Conservation (phyloP, 2,888 invertebrate genomes). For the Zaprionus obscuricornis region DNA sequence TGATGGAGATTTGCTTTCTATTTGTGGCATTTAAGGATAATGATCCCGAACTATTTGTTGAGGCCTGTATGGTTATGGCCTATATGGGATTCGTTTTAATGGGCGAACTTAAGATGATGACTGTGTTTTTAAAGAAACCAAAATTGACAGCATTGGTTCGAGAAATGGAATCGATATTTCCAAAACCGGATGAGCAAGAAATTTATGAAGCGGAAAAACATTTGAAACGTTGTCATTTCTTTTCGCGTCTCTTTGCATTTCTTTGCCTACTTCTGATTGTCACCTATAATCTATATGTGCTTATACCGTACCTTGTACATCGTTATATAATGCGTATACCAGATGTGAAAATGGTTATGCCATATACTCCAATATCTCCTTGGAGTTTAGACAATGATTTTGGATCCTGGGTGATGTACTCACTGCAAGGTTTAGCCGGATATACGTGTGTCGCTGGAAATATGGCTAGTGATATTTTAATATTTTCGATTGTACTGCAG, state of each 20-base stretch:
- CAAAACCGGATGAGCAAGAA: constrained; percentile 33
- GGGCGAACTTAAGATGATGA: too few species aligned
- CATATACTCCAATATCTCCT: constrained; percentile 60
- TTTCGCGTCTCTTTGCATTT: constrained; percentile 54
- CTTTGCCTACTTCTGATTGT: constrained; percentile 71
- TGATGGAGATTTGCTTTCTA: too few species aligned
- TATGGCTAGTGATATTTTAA: constrained; percentile 72
- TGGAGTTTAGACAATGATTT: constrained; percentile 60
- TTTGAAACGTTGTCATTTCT: constrained; percentile 31
- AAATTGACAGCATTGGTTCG: constrained; percentile 49
- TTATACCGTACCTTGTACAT: constrained; percentile 49
- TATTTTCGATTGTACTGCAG: constrained; percentile 73
- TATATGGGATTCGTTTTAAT: too few species aligned
- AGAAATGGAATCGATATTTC: constrained; percentile 57
- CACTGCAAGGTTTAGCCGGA: constrained; percentile 57
- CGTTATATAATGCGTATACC: constrained; percentile 29
- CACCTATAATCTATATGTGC: constrained; percentile 67
- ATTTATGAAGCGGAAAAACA: constrained; percentile 40
- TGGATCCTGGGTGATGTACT: constrained; percentile 61
- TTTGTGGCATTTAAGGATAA: too few species aligned
- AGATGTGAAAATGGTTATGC: constrained; percentile 49
- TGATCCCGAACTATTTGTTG: too few species aligned
- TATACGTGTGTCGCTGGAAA: constrained; percentile 67
- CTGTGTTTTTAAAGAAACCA: too few species aligned
- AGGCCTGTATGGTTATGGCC: too few species aligned